Evolutionary conservation across 2,113 vertebrate genomes (phyloP).

Genomic region (Pterophyllum scalare): DNA sequence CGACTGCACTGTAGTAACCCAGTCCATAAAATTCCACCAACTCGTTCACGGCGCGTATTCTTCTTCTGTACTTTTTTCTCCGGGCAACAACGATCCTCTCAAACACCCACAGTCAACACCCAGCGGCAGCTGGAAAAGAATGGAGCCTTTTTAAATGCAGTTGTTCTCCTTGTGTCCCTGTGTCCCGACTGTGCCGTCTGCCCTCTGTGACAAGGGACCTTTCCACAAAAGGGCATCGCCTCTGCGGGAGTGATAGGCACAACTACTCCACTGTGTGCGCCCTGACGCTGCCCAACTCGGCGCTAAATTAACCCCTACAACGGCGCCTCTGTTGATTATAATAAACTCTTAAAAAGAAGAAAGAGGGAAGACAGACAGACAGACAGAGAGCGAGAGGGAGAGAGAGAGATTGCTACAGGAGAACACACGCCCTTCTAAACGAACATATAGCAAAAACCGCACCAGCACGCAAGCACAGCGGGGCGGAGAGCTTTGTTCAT

Average conservation of each 20-base stretch:
- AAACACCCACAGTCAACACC: constrained; percentile 74
- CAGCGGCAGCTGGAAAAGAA: constrained; percentile 65
- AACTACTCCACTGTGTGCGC: constrained; percentile 69
- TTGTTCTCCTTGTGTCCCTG: constrained; percentile 72
- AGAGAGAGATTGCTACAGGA: constrained; percentile 28
- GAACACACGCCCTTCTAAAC: constrained; percentile 60
- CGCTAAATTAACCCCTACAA: constrained; percentile 73
- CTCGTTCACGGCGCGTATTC: constrained; percentile 55
- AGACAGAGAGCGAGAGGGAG: background rate
- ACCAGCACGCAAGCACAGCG: constrained; percentile 29
- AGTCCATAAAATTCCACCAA: constrained; percentile 38
- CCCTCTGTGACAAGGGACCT: constrained; percentile 74
- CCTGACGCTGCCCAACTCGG: constrained; percentile 35
- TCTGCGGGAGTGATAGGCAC: constrained; percentile 73
- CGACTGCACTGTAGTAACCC: constrained; percentile 45
- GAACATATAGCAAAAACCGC: constrained; percentile 67
- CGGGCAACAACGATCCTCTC: constrained; percentile 69
- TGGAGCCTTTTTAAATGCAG: constrained; percentile 69
- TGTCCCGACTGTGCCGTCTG: constrained; percentile 71
- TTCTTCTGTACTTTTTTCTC: constrained; percentile 60
- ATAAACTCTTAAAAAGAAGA: constrained; percentile 47
- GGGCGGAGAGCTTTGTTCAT: constrained; percentile 61
- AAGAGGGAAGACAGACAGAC: background rate
- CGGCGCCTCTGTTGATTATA: constrained; percentile 50
- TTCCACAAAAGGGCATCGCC: constrained; percentile 81